phyloP scores from a whole-genome alignment of 2,113 vertebrate species.

The Crotalus helleri region DNA sequence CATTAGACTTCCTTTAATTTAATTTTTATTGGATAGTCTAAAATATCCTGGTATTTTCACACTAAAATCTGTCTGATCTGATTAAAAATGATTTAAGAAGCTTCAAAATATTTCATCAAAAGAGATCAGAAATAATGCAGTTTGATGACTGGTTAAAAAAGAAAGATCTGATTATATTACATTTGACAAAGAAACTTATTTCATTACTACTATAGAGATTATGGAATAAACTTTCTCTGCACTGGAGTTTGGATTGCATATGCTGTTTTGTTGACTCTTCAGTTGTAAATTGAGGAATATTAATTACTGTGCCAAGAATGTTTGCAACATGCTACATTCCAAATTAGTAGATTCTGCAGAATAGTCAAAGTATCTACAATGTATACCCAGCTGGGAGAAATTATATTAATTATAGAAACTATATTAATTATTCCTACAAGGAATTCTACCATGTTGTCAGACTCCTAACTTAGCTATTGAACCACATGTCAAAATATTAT shows the following conservation, averaged over 20 bases:
- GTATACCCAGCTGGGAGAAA: neutral
- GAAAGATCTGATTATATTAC: neutral
- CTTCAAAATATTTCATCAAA: neutral
- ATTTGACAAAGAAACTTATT: neutral
- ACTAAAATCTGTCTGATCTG: neutral
- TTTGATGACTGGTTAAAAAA: neutral
- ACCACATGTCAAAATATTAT: constrained; percentile 5
- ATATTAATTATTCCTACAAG: neutral
- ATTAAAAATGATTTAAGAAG: neutral
- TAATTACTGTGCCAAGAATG: rapidly evolving
- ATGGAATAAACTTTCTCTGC: neutral
- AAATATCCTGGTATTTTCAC: neutral
- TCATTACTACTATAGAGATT: neutral
- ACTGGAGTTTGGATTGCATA: neutral
- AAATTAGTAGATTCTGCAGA: neutral
- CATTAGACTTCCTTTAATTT: neutral
- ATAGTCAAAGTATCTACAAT: neutral
- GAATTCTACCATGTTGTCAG: neutral
- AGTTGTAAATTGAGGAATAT: neutral
- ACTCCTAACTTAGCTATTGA: constrained; percentile 16
- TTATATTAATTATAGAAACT: neutral
- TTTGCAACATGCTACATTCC: neutral
- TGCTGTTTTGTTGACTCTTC: neutral
- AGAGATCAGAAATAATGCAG: neutral
- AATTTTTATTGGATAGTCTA: neutral